Evolutionary conservation across 1,140 invertebrate species (phyloP).

Genomic region (Drosophila bifasciata): DNA sequence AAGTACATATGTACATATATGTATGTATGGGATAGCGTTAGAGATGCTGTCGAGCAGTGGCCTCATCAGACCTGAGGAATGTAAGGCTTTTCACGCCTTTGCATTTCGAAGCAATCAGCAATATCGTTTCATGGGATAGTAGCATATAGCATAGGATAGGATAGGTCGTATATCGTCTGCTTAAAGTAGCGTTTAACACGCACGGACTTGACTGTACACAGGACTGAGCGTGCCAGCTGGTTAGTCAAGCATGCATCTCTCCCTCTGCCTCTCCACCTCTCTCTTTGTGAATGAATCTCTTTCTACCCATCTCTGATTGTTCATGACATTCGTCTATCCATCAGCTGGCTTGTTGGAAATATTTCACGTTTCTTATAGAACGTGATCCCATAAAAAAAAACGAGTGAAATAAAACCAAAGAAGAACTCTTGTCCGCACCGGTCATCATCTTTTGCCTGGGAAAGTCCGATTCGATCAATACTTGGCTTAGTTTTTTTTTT

Average conservation of each 20-base stretch:
- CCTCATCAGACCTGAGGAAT: conserved; percentile 3
- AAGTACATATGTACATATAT: no score
- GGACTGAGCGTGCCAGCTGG: conserved; percentile 24
- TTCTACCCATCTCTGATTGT: conserved; percentile 6
- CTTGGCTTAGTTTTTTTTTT: conserved; percentile 32
- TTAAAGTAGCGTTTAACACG: conserved; percentile 76
- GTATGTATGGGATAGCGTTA: neutral
- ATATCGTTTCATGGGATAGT: conserved; percentile 20
- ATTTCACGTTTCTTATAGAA: conserved; percentile 77
- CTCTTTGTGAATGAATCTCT: neutral
- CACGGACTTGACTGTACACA: conserved; percentile 73
- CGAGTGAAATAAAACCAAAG: conserved; percentile 27
- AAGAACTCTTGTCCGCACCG: conserved; percentile 28
- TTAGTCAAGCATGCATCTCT: conserved; percentile 39
- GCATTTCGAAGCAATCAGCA: conserved; percentile 17
- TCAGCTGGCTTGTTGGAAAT: conserved; percentile 57
- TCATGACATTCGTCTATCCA: conserved; percentile 60
- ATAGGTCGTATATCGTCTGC: conserved; percentile 28
- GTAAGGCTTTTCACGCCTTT: conserved; percentile 57
- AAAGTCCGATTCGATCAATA: conserved; percentile 71
- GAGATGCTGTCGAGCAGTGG: conserved; percentile 34
- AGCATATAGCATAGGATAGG: conserved; percentile 24
- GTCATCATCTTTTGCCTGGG: conserved; percentile 43
- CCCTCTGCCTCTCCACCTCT: neutral
- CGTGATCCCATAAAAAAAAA: conserved; percentile 73